These are phyloP conservation scores for Teleogryllus oceanicus DNA, from an alignment of 2,888 invertebrate genomes.

Conservation along the genomic window DNA sequence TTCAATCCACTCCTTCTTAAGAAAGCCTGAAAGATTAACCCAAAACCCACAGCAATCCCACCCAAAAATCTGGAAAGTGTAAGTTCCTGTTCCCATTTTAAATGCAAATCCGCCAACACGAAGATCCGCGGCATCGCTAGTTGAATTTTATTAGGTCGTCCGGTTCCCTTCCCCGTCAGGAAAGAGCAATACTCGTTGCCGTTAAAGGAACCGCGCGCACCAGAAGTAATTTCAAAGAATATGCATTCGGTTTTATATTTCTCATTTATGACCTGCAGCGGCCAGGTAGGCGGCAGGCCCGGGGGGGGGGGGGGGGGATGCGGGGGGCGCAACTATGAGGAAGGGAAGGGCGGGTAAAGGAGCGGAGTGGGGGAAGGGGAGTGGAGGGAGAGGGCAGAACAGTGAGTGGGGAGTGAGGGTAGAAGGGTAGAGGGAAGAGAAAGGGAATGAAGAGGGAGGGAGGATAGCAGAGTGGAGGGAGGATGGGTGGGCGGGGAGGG, in stretches of 20 bases:
- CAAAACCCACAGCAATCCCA: no score
- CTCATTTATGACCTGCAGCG: neutral
- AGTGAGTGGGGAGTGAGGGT: no score
- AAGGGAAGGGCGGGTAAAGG: no score
- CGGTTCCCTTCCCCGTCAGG: neutral
- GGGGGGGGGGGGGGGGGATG: neutral
- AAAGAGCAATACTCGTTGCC: neutral
- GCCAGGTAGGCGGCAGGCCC: neutral
- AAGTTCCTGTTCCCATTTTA: neutral
- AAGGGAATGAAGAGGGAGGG: no score
- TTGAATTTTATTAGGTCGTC: neutral
- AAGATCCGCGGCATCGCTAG: neutral
- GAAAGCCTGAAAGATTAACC: no score
- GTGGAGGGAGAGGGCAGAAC: no score
- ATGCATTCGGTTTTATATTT: slow-evolving; percentile 1
- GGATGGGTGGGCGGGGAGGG: no score
- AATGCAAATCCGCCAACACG: neutral
- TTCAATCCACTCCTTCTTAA: no score
- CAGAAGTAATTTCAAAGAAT: neutral
- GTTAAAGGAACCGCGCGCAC: no score
- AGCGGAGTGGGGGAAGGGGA: no score
- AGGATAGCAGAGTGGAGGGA: no score
- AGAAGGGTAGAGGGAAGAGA: no score
- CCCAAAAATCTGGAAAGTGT: neutral
- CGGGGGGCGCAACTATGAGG: neutral